Base-by-base conservation (phyloP, 2,113 vertebrate species). In the Strigops habroptila region DNA sequence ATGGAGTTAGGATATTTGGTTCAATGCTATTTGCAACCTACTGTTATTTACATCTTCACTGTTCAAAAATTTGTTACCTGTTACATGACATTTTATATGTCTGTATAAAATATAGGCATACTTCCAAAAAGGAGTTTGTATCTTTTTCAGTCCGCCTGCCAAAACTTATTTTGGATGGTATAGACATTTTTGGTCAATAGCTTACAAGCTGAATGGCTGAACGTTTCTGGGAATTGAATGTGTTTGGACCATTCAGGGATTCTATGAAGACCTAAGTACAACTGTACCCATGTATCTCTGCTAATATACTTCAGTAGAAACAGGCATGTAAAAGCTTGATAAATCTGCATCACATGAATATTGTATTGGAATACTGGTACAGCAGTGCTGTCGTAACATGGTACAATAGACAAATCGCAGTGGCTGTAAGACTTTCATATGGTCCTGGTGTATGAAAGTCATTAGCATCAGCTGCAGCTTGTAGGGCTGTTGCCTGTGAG, bases 341-440 rank as follows among this genome's bases (percentile, higher is more conserved):
- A 86, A 77, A 95, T 95, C 94, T 97, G 93, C 65, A 93, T 88
- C 69, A 27, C 60, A 85, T 93, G 91, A 96, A 82, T 96, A 53
- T 62, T 62, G 59, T 89, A 92, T 78, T 49, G 43, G 82, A 83
- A 79, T 37, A 53, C 37, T 46, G 63, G 22, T 81, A 35, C 27
- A 68, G 53, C 30, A 88, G 46, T 62, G 68, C 65, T 93, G 84
- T 28, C 1, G 3, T 94, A 95, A 96, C 71, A 39, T 9, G 88
- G 93, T 96, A 90, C 37, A 81, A 88, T 4, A 92, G 93, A 83
- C 63, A 86, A 89, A 91, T 77, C 10, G 8, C 91, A 95, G 43
- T 46, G 59, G 10, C 41, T 88, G 27, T 53, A 75, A 75, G 94
- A 87, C 65, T 95, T 93, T 82, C 83, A 51, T 71, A 41, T 5